Base-by-base conservation (phyloP, 2,888 invertebrate species). In the Drosophila barbarae region DNA sequence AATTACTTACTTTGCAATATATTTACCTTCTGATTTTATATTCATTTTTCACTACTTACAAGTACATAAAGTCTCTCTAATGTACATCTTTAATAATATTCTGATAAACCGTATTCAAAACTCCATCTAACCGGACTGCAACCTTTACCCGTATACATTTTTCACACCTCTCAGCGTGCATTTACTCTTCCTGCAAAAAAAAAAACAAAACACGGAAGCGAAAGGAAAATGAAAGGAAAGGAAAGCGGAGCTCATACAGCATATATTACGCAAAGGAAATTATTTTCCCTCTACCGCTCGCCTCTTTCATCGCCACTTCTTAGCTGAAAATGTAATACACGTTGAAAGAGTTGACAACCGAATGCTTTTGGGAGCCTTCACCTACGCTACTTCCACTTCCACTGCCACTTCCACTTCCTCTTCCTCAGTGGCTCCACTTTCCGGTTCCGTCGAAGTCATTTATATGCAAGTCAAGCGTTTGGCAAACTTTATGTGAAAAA, bases 401-500 rank as follows among this genome's bases (percentile, higher is more conserved):
- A 51, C 66, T 47, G 8, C 68, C 46, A 54, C 15, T 34, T 34
- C 59, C 15, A 36, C 36, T 18, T 9, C 26, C 54, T 59, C 42
- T 30, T 10, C 44, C 39, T 60, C 54, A 44, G 66, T 65, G 54
- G 66, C 63, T 65, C 54, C 63, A 35, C 42, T 63, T 53, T 65
- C 61, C 66, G 51, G 64, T 61, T 71, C 77, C 72, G 68, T 67
- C 71, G 69, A 83, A 80, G 82, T 81, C 81, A 81, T 81, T 81
- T 85, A 85, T 81, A 81, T 81, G 85, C 81, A 81, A 81, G 81
- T 77, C 81, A 81, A 85, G 81, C 73, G 72, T 75, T 83, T 73
- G 76, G 73, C 85, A 83, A 81, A 85, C 84, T 81, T 85, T 74
- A 85, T 83, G 81, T 81, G 81, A 81, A 85, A 81, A 81, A 81